phyloP scores from a whole-genome alignment of 2,113 vertebrate genomes.

The Zosterops japonicus region DNA sequence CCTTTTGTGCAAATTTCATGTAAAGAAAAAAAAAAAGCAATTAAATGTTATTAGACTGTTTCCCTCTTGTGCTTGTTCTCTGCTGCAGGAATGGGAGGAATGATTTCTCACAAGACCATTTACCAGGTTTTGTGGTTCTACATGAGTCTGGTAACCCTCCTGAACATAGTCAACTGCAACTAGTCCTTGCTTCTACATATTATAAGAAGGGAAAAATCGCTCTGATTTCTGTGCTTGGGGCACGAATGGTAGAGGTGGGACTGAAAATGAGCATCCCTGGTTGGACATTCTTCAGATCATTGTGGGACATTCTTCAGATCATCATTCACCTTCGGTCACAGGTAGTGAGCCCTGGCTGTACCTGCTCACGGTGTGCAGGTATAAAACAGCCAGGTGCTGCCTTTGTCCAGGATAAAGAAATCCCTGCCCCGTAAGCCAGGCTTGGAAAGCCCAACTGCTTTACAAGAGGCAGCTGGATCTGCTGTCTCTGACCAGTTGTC shows the following conservation, averaged over 20 bases:
- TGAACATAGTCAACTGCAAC: neutral
- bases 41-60: neutral
- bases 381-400: neutral
- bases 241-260: accelerated
- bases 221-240: neutral
- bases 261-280: neutral
- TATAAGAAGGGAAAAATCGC: neutral
- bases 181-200: accelerated
- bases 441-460: neutral
- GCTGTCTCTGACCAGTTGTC: neutral
- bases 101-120: neutral
- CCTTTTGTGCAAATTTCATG: neutral
- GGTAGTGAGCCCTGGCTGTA: neutral
- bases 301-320: neutral
- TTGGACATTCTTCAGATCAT: neutral
- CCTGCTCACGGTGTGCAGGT: accelerated
- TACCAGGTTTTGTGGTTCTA: neutral
- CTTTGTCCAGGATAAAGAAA: neutral
- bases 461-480: neutral
- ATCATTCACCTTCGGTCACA: neutral
- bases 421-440: neutral
- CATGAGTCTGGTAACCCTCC: neutral
- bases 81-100: neutral
- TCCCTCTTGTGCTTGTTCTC: neutral
- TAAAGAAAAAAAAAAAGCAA: neutral